phyloP scores from a whole-genome alignment of 1,140 invertebrate species.

The Aphis craccivora region DNA sequence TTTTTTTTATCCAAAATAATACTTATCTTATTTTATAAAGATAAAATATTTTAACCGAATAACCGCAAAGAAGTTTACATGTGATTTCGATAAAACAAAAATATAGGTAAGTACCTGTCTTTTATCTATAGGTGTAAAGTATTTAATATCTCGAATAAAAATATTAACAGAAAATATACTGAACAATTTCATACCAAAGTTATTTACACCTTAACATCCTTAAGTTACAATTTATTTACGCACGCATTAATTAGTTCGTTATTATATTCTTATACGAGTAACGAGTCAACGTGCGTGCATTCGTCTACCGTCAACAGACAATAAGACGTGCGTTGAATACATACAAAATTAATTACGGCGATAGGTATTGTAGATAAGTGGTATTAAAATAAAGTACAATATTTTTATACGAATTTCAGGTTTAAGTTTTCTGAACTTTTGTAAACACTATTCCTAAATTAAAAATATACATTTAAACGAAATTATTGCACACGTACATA shows the following conservation, averaged over 20 bases:
- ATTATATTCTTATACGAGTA: background rate
- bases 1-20: background rate
- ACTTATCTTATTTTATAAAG: background rate
- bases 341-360: background rate
- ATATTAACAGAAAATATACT: background rate
- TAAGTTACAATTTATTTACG: background rate
- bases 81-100: background rate
- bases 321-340: constrained; percentile 5
- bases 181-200: background rate
- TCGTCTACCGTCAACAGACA: background rate
- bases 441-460: background rate
- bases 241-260: background rate
- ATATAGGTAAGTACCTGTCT: too few species aligned
- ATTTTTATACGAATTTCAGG: background rate
- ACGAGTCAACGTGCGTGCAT: background rate
- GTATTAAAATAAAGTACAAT: background rate
- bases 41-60: background rate
- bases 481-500: background rate
- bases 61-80: background rate
- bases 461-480: background rate
- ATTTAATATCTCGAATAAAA: background rate
- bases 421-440: background rate
- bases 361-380: background rate
- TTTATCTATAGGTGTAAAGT: too few species aligned
- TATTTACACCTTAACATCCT: background rate